Evolutionary conservation across 2,113 vertebrate genomes (phyloP).

Genomic region (Myiopsitta monachus): DNA sequence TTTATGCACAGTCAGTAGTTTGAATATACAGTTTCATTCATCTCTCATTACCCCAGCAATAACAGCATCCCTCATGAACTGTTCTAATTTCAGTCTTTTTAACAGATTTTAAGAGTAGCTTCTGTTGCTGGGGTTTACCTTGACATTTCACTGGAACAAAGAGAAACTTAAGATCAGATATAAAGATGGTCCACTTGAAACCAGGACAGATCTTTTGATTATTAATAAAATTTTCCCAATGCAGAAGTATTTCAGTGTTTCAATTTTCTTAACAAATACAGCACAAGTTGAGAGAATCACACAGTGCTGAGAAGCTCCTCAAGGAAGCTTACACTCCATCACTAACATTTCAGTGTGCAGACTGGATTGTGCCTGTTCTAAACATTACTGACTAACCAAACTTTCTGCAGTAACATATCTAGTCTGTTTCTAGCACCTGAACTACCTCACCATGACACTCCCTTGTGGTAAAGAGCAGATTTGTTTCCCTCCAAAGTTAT

Average conservation of each 20-base stretch:
- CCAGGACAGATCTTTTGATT: not conserved
- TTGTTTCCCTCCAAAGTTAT: not conserved
- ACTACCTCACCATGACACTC: not conserved
- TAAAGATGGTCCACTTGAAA: not conserved
- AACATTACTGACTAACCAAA: not conserved
- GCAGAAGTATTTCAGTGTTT: not conserved
- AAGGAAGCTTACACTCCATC: not conserved
- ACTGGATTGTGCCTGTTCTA: not conserved
- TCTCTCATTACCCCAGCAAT: not conserved
- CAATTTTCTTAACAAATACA: not conserved
- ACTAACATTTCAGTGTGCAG: not conserved
- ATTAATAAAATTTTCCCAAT: not conserved
- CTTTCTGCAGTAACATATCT: not conserved
- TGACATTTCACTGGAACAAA: not conserved
- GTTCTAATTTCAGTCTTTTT: not conserved
- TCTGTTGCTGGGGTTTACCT: not conserved
- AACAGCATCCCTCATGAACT: not conserved
- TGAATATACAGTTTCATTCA: not conserved
- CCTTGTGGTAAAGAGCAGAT: not conserved
- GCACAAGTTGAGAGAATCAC: not conserved
- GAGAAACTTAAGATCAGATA: not conserved
- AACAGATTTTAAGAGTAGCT: not conserved
- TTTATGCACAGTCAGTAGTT: not conserved
- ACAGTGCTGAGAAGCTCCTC: not conserved
- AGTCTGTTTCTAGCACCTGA: not conserved